Evolutionary conservation across 2,797 vertebrate genomes (phyloP).

Genomic region (Parauchenoglanis ngamensis): DNA sequence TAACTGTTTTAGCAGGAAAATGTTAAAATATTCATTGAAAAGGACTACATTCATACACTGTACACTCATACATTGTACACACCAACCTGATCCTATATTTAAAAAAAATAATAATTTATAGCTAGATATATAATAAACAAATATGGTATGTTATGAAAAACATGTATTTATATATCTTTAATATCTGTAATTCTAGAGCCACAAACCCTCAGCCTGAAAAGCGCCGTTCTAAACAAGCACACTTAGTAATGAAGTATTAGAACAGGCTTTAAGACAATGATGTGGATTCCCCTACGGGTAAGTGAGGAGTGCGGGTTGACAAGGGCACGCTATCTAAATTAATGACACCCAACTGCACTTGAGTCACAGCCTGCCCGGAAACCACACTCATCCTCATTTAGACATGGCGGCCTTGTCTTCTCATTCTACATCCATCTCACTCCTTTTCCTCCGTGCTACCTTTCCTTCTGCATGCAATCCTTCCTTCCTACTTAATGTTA

Average conservation of each 20-base stretch:
- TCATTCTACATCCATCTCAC: not conserved
- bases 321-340: conserved; percentile 16
- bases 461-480: not conserved
- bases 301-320: conserved; percentile 11
- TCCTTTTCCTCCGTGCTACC: no score
- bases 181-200: not conserved
- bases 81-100: not conserved
- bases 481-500: not conserved
- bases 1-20: not conserved
- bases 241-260: not conserved
- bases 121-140: not conserved
- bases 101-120: no score
- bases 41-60: no score
- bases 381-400: not conserved
- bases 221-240: not conserved
- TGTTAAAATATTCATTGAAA: not conserved
- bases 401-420: not conserved
- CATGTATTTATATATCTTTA: not conserved
- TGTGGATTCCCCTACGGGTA: not conserved
- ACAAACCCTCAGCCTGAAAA: not conserved
- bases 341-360: conserved; percentile 20
- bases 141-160: not conserved
- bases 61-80: not conserved
- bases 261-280: conserved; percentile 2
- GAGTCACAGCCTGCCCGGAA: conserved; percentile 16